A percentile compares a stretch with the other conserved stretches of the same genome.
phyloP scores from a whole-genome alignment of 2,888 invertebrate species.

The Drosophila gaucha region DNA sequence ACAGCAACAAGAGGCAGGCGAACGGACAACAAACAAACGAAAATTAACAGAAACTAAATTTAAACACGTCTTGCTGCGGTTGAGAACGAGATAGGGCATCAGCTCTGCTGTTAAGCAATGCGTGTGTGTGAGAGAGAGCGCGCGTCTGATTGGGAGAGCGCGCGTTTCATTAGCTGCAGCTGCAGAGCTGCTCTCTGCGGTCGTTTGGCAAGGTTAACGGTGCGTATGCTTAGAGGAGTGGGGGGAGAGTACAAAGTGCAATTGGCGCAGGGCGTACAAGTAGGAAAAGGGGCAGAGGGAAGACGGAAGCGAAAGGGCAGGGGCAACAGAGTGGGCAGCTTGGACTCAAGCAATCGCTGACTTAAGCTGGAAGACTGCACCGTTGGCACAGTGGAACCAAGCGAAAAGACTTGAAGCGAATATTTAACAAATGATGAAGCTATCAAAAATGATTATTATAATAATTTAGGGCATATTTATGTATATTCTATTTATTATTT shows the following conservation, averaged over 20 bases:
- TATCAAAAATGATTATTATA: no score
- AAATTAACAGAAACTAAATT: conserved; percentile 77
- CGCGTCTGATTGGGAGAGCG: conserved; percentile 10
- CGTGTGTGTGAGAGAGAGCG: conserved; percentile 10
- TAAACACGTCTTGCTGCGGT: conserved; percentile 73
- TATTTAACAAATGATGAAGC: no score
- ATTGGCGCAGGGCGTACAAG: conserved; percentile 25
- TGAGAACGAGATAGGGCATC: conserved; percentile 21
- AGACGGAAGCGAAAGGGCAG: no score
- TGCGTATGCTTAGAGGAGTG: conserved; percentile 13
- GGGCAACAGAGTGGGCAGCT: conserved; percentile 3
- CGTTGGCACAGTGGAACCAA: conserved; percentile 13
- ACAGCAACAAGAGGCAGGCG: conserved; percentile 26
- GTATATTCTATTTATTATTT: background rate
- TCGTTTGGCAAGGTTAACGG: conserved; percentile 64
- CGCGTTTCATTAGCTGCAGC: conserved; percentile 71
- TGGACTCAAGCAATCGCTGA: conserved; percentile 36
- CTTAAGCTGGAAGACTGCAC: background rate
- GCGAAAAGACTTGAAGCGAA: background rate
- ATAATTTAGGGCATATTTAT: background rate
- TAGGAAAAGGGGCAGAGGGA: background rate
- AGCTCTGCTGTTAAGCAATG: background rate
- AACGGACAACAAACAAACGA: conserved; percentile 64
- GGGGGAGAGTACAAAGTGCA: conserved; percentile 13
- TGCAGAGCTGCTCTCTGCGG: conserved; percentile 53